Percentiles rank a stretch among this genome's conserved stretches.
These are phyloP conservation scores for Ecliptopera silaceata DNA, from an alignment of 2,888 invertebrate species.

Conservation along the genomic window DNA sequence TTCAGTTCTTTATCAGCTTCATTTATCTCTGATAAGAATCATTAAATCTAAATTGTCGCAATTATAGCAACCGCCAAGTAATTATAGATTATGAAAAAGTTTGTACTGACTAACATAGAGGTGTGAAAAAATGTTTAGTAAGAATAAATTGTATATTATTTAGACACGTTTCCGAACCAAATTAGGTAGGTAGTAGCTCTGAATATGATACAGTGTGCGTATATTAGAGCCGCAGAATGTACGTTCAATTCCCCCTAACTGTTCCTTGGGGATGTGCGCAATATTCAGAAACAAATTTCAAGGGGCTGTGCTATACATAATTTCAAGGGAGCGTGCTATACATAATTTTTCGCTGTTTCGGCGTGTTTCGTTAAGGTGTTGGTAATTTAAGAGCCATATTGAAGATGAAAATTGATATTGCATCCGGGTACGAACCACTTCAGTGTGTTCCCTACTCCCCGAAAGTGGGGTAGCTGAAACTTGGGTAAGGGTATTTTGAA, in stretches of 20 bases:
- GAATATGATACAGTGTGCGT: slow-evolving; percentile 47
- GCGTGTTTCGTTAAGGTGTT: slow-evolving; percentile 28
- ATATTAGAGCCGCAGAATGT: slow-evolving; percentile 58
- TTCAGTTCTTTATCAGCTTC: too few species aligned
- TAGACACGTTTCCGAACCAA: slow-evolving; percentile 22
- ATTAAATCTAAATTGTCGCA: too few species aligned
- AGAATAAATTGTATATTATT: not conserved
- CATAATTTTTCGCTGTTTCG: slow-evolving; percentile 42
- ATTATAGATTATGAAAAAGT: too few species aligned
- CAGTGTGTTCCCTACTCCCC: slow-evolving; percentile 5
- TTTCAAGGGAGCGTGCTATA: slow-evolving; percentile 41
- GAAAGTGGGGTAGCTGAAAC: slow-evolving; percentile 14
- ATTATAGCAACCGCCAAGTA: too few species aligned
- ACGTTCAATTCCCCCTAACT: slow-evolving; percentile 51
- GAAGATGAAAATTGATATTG: slow-evolving; percentile 28
- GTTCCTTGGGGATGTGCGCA: slow-evolving; percentile 49
- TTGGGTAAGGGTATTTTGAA: slow-evolving; percentile 3
- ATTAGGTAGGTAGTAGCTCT: slow-evolving; percentile 23
- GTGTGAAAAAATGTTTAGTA: not conserved
- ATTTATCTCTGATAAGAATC: too few species aligned
- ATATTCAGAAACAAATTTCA: slow-evolving; percentile 49
- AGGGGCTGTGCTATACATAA: slow-evolving; percentile 41
- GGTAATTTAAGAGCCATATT: slow-evolving; percentile 28
- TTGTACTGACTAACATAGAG: too few species aligned
- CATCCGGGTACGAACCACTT: slow-evolving; percentile 16